Evolutionary conservation across 2,797 vertebrate species (phyloP), one percentile per base, ranked within the genome.

Genomic region (Dendrocincla fuliginosa): DNA sequence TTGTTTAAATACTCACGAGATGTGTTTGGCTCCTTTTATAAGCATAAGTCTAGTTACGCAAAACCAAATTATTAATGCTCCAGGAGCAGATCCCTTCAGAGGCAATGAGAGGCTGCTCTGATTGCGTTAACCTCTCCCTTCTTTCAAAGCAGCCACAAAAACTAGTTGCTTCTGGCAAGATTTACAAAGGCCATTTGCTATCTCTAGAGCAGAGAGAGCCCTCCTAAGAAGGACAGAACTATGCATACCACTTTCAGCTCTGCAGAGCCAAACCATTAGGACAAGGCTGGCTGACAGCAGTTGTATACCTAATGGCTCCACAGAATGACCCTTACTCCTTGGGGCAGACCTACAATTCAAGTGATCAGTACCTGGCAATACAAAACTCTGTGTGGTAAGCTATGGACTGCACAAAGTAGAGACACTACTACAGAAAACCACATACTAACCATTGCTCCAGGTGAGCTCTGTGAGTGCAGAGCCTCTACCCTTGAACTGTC

Each of bases 401-500:
- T 52, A 49, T 2, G 50, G 16, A 32, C 17, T 57, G 32, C 81
- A 49, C 1, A 0, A 71, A 78, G 35, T 2, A 17, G 81, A 56
- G 49, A 30, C 8, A 5, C 9, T 13, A 25, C 16, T 19, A 86
- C 19, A 20, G 59, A 59, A 87, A 88, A 8, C 35, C 15, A 3
- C 18, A 16, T 75, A 97, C 97, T 93, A 28, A 98, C 98, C 97
- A 22, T 23, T 24, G 32, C 47, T 76, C 71, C 96, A 7, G 96
- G 93, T 2, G 97, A 97, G 65, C 85, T 94, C n/a, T 74, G 95
- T 0, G 97, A 97, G 93, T 97, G 97, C 0, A 97, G 96, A 95
- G 98, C 98, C 27, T 98, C 99, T 84, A 97, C 98, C 87, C 98
- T 98, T 61, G 99, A 98, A 52, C 98, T 99, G 96, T 98, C 98